Conservation (phyloP, 1,140 invertebrate genomes). For the Philotrypesis tridentata region DNA sequence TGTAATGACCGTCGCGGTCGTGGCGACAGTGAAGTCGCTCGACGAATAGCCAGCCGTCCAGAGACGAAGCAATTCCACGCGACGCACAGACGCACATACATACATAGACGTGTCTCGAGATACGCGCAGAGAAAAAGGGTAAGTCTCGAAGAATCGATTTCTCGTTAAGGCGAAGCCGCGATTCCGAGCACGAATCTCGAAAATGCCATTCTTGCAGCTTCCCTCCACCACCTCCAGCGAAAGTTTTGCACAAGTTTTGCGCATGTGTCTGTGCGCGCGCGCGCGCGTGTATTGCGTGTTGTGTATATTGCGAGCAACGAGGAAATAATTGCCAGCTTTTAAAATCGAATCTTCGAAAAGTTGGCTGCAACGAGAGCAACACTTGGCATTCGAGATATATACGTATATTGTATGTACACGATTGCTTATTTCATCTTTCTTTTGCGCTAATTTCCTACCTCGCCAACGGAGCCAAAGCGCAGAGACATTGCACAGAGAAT, state of each 20-base stretch:
- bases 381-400: no score
- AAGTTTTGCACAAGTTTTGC: no score
- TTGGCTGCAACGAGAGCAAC: no score
- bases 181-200: conserved; percentile 50
- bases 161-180: conserved; percentile 50
- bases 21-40: background rate
- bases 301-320: background rate
- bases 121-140: conserved; percentile 42
- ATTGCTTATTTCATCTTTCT: no score
- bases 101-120: background rate
- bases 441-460: no score
- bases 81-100: no score
- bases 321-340: background rate
- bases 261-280: background rate
- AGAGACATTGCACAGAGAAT: background rate
- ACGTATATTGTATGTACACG: no score
- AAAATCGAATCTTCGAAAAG: background rate
- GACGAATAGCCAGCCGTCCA: conserved; percentile 49
- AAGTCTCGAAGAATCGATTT: conserved; percentile 55
- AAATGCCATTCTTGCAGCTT: conserved; percentile 35
- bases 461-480: no score
- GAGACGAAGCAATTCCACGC: conserved; percentile 54
- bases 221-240: background rate
- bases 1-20: background rate
- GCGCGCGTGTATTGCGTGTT: no score